Evolutionary conservation across 2,888 invertebrate species (phyloP).

Genomic region (Eristalis intricaria): DNA sequence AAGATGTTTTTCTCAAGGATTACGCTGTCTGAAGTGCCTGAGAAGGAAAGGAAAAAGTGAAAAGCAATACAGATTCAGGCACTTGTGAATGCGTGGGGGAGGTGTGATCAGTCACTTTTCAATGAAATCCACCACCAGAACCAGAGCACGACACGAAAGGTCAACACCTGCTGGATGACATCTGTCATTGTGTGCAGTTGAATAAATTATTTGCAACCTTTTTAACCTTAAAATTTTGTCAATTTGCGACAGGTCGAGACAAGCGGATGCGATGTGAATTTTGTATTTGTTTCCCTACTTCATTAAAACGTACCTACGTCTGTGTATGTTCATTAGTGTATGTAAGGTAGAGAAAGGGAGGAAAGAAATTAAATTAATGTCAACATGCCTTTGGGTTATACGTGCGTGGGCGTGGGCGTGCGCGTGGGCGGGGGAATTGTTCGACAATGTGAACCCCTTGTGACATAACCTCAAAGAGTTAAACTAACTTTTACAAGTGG

Average conservation of each 20-base stretch:
- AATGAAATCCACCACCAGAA: not conserved
- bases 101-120: too few relatives aligned
- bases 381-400: not conserved
- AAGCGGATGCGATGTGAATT: not conserved
- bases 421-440: not conserved
- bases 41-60: not conserved
- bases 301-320: not conserved
- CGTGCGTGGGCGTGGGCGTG: not conserved
- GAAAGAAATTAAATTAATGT: not conserved
- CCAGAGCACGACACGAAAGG: not conserved
- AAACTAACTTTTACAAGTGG: not conserved
- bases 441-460: not conserved
- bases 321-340: not conserved
- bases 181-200: constrained; percentile 36
- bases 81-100: not conserved
- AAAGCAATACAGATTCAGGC: not conserved
- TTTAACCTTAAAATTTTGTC: constrained; percentile 25
- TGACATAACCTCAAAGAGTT: not conserved
- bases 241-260: not conserved
- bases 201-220: constrained; percentile 39
- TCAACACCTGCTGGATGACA: constrained; percentile 31
- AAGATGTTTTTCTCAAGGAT: not conserved
- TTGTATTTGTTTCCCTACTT: not conserved
- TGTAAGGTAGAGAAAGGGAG: not conserved
- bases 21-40: not conserved